Percentiles rank a stretch among this genome's conserved stretches.
phyloP scores from a whole-genome alignment of 2,797 vertebrate species.

The Pseudochirops corinnae region DNA sequence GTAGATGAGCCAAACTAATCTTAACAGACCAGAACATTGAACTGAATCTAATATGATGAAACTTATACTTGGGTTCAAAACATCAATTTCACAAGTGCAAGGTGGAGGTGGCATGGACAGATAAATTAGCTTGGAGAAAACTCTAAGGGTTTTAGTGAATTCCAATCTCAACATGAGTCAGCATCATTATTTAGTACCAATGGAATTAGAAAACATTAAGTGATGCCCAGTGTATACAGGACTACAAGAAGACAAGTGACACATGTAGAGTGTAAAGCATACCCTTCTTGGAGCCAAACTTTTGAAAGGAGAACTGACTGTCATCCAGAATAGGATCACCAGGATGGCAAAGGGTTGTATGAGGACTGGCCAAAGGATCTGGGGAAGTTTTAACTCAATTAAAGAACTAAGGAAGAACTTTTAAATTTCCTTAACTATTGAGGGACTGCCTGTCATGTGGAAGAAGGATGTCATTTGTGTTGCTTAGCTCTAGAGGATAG shows the following conservation, averaged over 20 bases:
- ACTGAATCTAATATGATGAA: background rate
- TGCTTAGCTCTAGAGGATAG: background rate
- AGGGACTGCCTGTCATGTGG: background rate
- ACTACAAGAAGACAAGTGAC: background rate
- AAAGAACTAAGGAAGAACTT: background rate
- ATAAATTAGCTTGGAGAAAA: background rate
- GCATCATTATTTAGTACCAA: background rate
- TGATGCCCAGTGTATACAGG: background rate
- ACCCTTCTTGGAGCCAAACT: background rate
- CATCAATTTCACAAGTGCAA: background rate
- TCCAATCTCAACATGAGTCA: background rate
- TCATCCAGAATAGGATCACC: background rate
- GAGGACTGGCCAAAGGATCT: background rate
- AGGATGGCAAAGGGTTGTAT: background rate
- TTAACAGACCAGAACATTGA: background rate
- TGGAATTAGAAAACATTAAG: background rate
- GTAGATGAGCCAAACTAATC: background rate
- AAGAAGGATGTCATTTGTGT: background rate
- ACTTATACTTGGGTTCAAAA: background rate
- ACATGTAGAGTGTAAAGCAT: background rate
- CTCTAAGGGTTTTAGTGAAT: background rate
- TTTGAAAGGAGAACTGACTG: background rate
- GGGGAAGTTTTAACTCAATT: background rate
- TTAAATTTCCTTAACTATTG: background rate
- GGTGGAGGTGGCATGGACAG: background rate